A percentile compares a stretch with the other conserved stretches of the same genome.
These are phyloP conservation scores for Drosophila micromelanica DNA, from an alignment of 1,140 invertebrate genomes.

Conservation along the genomic window DNA sequence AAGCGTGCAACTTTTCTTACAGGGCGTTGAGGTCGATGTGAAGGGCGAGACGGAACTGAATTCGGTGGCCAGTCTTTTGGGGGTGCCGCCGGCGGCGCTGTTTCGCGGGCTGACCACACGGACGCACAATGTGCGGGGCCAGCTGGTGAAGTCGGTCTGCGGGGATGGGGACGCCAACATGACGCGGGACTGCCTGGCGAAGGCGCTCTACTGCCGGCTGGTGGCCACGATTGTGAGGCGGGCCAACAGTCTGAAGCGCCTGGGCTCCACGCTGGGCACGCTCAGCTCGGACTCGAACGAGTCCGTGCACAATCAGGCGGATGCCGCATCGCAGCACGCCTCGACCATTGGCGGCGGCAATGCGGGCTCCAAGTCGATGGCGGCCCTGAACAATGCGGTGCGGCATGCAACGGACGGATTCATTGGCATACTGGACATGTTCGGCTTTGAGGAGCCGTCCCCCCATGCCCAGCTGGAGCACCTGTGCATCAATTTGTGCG, in stretches of 20 bases:
- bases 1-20: neutral
- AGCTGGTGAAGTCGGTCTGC: slow-evolving; percentile 92
- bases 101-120: slow-evolving; percentile 93
- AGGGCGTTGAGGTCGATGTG: slow-evolving; percentile 89
- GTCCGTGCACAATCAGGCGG: slow-evolving; percentile 94
- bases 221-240: slow-evolving; percentile 97
- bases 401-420: slow-evolving; percentile 97
- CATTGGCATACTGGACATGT: slow-evolving; percentile 98
- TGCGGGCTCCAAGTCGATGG: slow-evolving; percentile 95
- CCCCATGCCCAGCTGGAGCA: slow-evolving; percentile 94
- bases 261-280: slow-evolving; percentile 94
- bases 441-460: slow-evolving; percentile 96
- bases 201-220: slow-evolving; percentile 96
- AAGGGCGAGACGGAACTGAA: slow-evolving; percentile 92
- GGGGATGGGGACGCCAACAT: slow-evolving; percentile 93
- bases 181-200: slow-evolving; percentile 94
- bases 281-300: slow-evolving; percentile 96
- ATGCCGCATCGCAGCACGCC: slow-evolving; percentile 93
- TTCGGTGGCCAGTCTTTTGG: slow-evolving; percentile 93
- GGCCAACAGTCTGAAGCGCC: slow-evolving; percentile 95
- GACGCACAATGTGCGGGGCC: slow-evolving; percentile 93
- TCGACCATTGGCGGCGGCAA: slow-evolving; percentile 92
- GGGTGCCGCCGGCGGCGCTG: slow-evolving; percentile 90
- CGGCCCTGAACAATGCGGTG: slow-evolving; percentile 95
- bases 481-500: slow-evolving; percentile 96